Evolutionary conservation across 2,797 vertebrate species (phyloP), one percentile per base, ranked within the genome.

Genomic region (Myiothlypis coronata): DNA sequence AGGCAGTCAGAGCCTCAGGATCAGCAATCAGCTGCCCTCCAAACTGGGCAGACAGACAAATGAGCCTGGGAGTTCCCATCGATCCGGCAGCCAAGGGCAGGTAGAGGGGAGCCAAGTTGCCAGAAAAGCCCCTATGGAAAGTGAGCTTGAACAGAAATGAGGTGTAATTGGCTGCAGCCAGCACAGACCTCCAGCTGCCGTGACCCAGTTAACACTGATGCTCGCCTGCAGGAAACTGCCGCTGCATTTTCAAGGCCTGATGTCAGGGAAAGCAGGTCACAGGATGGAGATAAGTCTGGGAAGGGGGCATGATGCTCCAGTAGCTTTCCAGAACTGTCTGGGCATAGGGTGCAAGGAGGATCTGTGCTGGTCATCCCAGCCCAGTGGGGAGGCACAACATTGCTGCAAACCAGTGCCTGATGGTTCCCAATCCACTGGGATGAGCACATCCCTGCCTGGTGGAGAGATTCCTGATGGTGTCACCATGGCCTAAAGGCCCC

Each of bases 21-120:
- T 80, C 57, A 59, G 89, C 94, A 95, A 87, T 92, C 92, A 95
- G 74, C 26, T 1, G 0, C 35, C 52, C 57, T 85, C 87, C 74
- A 84, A 74, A 82, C 8, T 17, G 61, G 72, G 67, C 12, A 4
- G 75, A 52, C 0, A 7, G 71, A 83, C 83, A 43, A 93, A 78
- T 3, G 86, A 90, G 82, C 78, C 74, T 39, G 52, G 52, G 68
- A 55, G 83, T 71, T 71, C 1, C 1, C 37, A 97, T 97, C 72
- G 49, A 96, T 89, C 92, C 1, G 0, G 32, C 56, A 49, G 85
- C 55, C 96, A 95, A 97, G 95, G 96, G 89, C 96, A 83, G 49
- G 21, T 21, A 32, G 87, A 91, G 90, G 68, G 67, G 70, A 93
- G 90, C 44, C 2, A 14, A 75, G 87, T 4, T 87, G 65, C 76